phyloP scores from a whole-genome alignment of 1,140 invertebrate genomes.

The Paralvinella palmiformis region DNA sequence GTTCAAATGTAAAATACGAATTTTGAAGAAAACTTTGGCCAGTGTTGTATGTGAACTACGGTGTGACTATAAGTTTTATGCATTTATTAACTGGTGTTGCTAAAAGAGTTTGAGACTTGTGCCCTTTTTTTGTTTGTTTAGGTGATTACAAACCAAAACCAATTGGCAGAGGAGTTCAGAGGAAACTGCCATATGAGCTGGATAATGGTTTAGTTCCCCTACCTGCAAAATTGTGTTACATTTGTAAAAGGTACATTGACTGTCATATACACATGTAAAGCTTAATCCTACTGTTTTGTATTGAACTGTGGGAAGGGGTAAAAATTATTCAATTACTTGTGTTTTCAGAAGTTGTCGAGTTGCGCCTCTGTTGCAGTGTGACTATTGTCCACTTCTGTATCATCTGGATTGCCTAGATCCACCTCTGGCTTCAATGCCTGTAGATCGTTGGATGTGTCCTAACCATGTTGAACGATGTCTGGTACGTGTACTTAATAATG shows the following conservation, averaged over 20 bases:
- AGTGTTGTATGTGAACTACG: too few species aligned
- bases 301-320: not conserved
- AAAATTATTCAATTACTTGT: not conserved
- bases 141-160: not conserved
- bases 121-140: constrained; percentile 3
- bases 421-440: constrained; percentile 77
- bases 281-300: not conserved
- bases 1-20: too few species aligned
- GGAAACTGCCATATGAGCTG: constrained; percentile 60
- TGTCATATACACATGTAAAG: too few species aligned
- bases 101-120: too few species aligned
- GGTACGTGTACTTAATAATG: constrained; percentile 45
- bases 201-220: constrained; percentile 72
- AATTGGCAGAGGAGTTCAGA: too few species aligned
- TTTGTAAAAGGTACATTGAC: constrained; percentile 59
- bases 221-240: constrained; percentile 74
- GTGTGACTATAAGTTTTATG: too few species aligned
- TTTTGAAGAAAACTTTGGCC: too few species aligned
- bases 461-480: constrained; percentile 87
- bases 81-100: too few species aligned
- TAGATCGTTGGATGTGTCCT: constrained; percentile 90
- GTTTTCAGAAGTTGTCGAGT: constrained; percentile 66
- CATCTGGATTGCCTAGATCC: constrained; percentile 91
- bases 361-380: constrained; percentile 80
- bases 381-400: constrained; percentile 84